A percentile compares a stretch with the other conserved stretches of the same genome.
Conservation (phyloP, 2,113 vertebrate genomes). For the Pan troglodytes region NHGRI_mPanTro3-v2.1_pri NC_072401.2:140850001-140850500, state of each 20-base stretch:
- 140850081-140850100: conserved; percentile 83
- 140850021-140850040: conserved; percentile 20
- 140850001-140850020: background rate
- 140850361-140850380: conserved; percentile 81
- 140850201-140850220: background rate
- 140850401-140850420: background rate
- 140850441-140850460: background rate
- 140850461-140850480: conserved; percentile 15
- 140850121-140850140: conserved; percentile 83
- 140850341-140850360: conserved; percentile 79
- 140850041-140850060: conserved; percentile 31
- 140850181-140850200: conserved; percentile 14
- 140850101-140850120: conserved; percentile 87
- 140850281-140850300: conserved; percentile 33
- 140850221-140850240: conserved; percentile 32
- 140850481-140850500: conserved; percentile 10
- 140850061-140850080: conserved; percentile 83
- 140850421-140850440: background rate
- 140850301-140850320: conserved; percentile 70
- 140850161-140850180: conserved; percentile 41
- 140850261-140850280: background rate
- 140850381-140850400: conserved; percentile 87
- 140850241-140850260: conserved; percentile 4
- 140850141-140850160: conserved; percentile 69
- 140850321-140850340: conserved; percentile 70